These are phyloP conservation scores for Trematomus bernacchii DNA, from an alignment of 2,797 vertebrate genomes.

Conservation along the genomic window DNA sequence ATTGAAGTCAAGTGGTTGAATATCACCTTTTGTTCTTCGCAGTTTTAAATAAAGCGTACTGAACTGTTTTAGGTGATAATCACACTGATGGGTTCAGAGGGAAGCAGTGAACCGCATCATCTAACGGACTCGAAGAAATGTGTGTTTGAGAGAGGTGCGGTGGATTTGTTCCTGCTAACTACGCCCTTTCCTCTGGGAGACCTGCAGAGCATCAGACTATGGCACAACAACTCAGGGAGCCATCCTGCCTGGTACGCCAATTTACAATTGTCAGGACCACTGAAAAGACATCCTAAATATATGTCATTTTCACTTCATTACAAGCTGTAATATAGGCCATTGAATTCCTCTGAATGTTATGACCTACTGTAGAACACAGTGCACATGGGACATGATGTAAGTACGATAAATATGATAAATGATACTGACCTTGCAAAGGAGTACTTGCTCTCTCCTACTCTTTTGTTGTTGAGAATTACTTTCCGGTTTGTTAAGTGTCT, in stretches of 20 bases:
- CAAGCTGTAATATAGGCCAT: background rate
- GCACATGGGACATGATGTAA: too few relatives aligned
- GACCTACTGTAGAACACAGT: too few relatives aligned
- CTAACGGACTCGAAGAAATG: slow-evolving; percentile 84
- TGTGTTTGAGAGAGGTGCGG: slow-evolving; percentile 90
- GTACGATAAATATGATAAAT: background rate
- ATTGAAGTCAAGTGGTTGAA: background rate
- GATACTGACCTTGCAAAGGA: background rate
- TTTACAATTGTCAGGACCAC: background rate
- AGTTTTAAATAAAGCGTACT: slow-evolving; percentile 6
- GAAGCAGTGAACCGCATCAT: slow-evolving; percentile 92
- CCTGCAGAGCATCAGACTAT: slow-evolving; percentile 88
- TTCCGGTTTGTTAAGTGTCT: background rate
- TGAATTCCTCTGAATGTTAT: background rate
- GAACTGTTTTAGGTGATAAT: slow-evolving; percentile 86
- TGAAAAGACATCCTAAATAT: background rate
- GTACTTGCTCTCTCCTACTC: background rate
- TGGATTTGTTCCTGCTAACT: slow-evolving; percentile 90
- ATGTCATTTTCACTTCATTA: background rate
- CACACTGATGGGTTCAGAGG: slow-evolving; percentile 88
- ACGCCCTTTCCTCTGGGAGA: slow-evolving; percentile 91
- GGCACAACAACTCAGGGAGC: slow-evolving; percentile 93
- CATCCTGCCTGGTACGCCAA: slow-evolving; percentile 88
- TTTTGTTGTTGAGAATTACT: background rate
- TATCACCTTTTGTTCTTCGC: background rate